Conservation (phyloP, 2,797 vertebrate genomes). For the Falco berigora region DNA sequence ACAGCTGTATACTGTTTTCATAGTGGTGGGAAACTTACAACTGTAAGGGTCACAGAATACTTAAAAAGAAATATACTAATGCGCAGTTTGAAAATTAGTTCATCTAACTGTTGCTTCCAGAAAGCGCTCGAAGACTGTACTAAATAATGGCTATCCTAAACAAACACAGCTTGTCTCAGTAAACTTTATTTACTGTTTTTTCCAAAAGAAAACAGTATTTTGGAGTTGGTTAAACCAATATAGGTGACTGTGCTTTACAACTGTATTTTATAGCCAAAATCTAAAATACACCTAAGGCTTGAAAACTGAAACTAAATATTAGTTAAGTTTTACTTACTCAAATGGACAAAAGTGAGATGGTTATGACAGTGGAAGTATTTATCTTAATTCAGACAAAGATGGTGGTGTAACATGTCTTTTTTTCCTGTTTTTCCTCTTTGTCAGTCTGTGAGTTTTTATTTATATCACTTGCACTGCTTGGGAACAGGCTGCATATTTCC, state of each 20-base stretch:
- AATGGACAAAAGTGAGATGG: background rate
- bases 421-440: background rate
- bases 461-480: background rate
- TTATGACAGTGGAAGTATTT: background rate
- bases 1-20: background rate
- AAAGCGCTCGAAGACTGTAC: background rate
- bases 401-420: fast-evolving
- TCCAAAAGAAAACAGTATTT: background rate
- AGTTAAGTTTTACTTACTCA: background rate
- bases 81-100: background rate
- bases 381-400: background rate
- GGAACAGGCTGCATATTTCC: no score
- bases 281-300: background rate
- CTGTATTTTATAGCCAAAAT: background rate
- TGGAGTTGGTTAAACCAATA: background rate
- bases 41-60: background rate
- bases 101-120: background rate
- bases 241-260: background rate
- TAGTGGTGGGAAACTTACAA: background rate
- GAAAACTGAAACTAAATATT: background rate
- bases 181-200: background rate
- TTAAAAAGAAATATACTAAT: background rate
- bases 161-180: background rate
- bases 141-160: background rate
- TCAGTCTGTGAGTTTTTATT: background rate